Evolutionary conservation across 2,113 vertebrate species (phyloP).

Genomic region (Oncorhynchus masou): DNA sequence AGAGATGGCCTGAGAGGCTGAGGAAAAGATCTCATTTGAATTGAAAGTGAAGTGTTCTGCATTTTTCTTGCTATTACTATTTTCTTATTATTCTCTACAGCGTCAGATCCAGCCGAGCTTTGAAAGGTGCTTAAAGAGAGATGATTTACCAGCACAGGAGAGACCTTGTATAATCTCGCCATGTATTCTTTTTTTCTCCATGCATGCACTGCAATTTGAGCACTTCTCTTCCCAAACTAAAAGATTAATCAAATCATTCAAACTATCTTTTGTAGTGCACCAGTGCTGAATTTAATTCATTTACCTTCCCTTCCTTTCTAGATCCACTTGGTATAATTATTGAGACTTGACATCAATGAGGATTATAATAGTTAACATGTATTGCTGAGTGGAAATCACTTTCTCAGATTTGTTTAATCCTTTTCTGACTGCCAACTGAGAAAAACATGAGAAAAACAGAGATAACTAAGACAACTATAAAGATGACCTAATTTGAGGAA

Average conservation of each 20-base stretch:
- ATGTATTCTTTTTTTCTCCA: background rate
- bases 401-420: background rate
- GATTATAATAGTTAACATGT: slow-evolving; percentile 10
- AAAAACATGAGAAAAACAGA: background rate
- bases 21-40: too few relatives aligned
- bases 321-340: slow-evolving; percentile 16
- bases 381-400: background rate
- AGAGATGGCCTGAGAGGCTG: too few relatives aligned
- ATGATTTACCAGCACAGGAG: background rate
- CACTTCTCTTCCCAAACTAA: background rate
- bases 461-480: background rate
- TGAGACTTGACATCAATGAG: slow-evolving; percentile 9
- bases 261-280: slow-evolving; percentile 20
- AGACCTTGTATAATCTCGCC: background rate
- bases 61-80: too few relatives aligned
- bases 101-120: too few relatives aligned
- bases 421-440: background rate
- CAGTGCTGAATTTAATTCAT: slow-evolving; percentile 40
- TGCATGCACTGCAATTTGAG: background rate
- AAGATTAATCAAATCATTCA: slow-evolving; percentile 24
- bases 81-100: too few relatives aligned
- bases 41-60: too few relatives aligned
- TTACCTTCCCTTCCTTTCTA: slow-evolving; percentile 5
- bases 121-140: too few relatives aligned
- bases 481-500: background rate